Base-by-base conservation (phyloP, 2,888 invertebrate species). In the Diloba caeruleocephala region DNA sequence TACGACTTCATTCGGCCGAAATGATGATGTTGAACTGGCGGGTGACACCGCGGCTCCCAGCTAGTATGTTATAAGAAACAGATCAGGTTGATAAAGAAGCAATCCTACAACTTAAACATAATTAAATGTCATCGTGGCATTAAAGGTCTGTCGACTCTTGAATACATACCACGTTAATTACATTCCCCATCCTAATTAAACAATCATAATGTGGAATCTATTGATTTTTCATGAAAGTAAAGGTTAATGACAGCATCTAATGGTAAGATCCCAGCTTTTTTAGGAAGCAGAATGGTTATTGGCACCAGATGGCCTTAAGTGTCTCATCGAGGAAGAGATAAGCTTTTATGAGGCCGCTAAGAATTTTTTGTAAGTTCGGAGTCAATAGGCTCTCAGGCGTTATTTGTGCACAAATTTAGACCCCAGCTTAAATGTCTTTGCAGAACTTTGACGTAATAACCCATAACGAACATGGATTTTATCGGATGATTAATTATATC, bases 271-370 rank as follows among this genome's bases (percentile, higher is more conserved):
- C 62, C 61, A 43, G 68, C n/a, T 53, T 62, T 62, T 60, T 67
- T 53, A 67, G 62, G 28, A 42, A 25, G 21, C 23, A 10, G 26
- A 61, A 62, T 39, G 45, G 62, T 61, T 62, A 67, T 62, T 61
- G 68, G 45, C 34, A 62, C 31, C 52, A 68, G 68, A 62, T 68
- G 72, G 45, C 44, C 39, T 49, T 51, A 54, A 72, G 42, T 31
- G 43, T 45, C 15, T 60, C 59, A 41, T 64, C 63, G 53, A 44
- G 49, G 64, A 57, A 59, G 46, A 56, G 68, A 72, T 69, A 59
- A 69, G 53, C 50, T 72, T 70, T 72, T 72, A 69, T 60, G 65
- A 34, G n/a, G 34, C 34, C 54, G 45, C 42, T 39, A 61, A 62
- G 45, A 53, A 66, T 60, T 66, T 66, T 52, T 53, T 39, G 41